Conservation (phyloP, 2,797 vertebrate species). For the Potorous gilbertii region DNA sequence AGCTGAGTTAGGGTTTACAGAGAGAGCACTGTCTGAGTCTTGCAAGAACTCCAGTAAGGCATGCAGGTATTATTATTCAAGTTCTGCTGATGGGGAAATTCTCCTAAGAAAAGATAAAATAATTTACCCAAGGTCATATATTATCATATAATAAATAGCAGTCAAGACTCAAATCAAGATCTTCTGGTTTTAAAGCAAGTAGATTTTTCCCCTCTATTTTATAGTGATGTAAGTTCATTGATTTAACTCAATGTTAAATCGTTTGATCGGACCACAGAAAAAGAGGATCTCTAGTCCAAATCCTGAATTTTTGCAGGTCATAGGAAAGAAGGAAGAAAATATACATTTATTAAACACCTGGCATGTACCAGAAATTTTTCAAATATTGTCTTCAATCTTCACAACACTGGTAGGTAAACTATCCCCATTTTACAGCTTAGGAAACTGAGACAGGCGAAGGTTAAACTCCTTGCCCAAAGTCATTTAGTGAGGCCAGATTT, state of each 20-base stretch:
- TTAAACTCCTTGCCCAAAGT: neutral
- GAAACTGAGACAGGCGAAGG: neutral
- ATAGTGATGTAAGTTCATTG: neutral
- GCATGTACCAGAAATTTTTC: neutral
- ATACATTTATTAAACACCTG: neutral
- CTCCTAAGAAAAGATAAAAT: neutral
- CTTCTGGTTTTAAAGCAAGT: neutral
- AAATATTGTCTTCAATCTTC: neutral
- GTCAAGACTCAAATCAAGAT: neutral
- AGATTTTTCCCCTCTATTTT: neutral
- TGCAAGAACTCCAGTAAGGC: neutral
- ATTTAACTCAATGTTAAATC: neutral
- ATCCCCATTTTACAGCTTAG: neutral
- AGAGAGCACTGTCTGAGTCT: conserved; percentile 30
- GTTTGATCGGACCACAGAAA: too few relatives aligned
- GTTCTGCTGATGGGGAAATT: neutral
- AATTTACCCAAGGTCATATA: neutral
- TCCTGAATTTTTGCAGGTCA: neutral
- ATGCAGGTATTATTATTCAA: neutral
- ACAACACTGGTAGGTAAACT: neutral
- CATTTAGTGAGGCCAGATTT: neutral
- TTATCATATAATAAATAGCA: neutral
- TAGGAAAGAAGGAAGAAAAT: neutral
- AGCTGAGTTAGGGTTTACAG: neutral
- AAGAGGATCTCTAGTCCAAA: neutral